Evolutionary conservation across 1,140 invertebrate species (phyloP).

Genomic region (Archivesica marissinica): DNA sequence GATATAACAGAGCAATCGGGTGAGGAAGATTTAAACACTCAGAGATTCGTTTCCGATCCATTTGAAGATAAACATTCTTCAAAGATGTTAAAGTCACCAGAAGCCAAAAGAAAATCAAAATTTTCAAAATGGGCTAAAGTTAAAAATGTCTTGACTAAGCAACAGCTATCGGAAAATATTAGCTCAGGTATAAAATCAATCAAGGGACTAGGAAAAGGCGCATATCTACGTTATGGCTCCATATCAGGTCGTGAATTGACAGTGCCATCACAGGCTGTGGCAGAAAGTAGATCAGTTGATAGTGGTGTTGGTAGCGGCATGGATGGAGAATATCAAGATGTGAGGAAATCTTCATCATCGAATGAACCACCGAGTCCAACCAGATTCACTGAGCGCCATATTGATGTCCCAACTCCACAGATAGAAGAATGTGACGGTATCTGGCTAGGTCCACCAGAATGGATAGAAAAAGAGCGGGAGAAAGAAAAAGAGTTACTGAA

Average conservation of each 20-base stretch:
- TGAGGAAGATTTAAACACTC: conserved; percentile 66
- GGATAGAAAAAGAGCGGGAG: conserved; percentile 75
- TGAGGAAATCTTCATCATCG: conserved; percentile 73
- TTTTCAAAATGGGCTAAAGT: conserved; percentile 81
- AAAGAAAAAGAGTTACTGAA: conserved; percentile 70
- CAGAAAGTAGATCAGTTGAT: conserved; percentile 73
- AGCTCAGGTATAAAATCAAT: conserved; percentile 75
- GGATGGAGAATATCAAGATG: conserved; percentile 69
- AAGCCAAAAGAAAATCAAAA: conserved; percentile 76
- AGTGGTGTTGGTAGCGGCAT: conserved; percentile 76
- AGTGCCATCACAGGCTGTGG: conserved; percentile 63
- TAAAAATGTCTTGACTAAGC: conserved; percentile 80
- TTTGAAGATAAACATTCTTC: conserved; percentile 61
- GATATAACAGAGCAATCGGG: conserved; percentile 75
- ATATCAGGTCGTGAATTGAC: conserved; percentile 70
- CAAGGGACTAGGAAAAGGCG: conserved; percentile 70
- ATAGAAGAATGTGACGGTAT: conserved; percentile 65
- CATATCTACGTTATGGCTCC: conserved; percentile 64
- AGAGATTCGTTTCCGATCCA: conserved; percentile 58
- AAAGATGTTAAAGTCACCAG: conserved; percentile 68
- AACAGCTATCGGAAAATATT: conserved; percentile 76
- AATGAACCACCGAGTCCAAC: conserved; percentile 76
- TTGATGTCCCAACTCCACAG: conserved; percentile 61
- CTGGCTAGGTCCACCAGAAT: conserved; percentile 81
- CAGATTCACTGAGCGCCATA: conserved; percentile 60